Conservation (phyloP, 2,888 invertebrate genomes). For the Anarsia innoxiella region DNA sequence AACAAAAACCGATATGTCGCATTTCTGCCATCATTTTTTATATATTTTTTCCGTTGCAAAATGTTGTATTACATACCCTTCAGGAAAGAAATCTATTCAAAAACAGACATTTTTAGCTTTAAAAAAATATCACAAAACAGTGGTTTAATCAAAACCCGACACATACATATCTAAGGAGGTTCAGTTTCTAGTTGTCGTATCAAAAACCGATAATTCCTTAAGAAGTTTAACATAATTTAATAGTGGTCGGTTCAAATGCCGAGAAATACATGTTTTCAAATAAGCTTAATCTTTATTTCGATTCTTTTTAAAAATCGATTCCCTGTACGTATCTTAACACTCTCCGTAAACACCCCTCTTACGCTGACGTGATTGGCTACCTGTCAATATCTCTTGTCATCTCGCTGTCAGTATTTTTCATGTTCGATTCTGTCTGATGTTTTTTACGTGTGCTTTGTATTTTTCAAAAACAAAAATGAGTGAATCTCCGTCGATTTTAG, state of each 20-base stretch:
- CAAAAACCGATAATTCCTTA: conserved; percentile 5
- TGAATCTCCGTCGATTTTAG: no score
- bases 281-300: not conserved
- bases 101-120: not conserved
- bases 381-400: conserved; percentile 1
- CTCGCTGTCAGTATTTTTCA: conserved; percentile 1
- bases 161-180: conserved; percentile 1
- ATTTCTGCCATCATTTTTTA: conserved; percentile 1
- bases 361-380: not conserved
- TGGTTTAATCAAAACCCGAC: conserved; percentile 1
- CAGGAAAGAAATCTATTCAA: not conserved
- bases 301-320: conserved; percentile 1
- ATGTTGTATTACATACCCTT: conserved; percentile 6
- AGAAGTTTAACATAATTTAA: not conserved
- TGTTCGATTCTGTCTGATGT: not conserved
- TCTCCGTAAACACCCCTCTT: conserved; percentile 1
- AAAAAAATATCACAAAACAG: not conserved
- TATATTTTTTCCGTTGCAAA: conserved; percentile 12
- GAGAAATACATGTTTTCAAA: not conserved
- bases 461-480: no score
- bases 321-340: conserved; percentile 1
- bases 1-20: conserved; percentile 15
- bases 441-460: no score
- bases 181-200: conserved; percentile 4
- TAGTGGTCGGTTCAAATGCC: not conserved